These are phyloP conservation scores for Lepus timidus DNA, from an alignment of 2,113 vertebrate species.

Conservation along the genomic window DNA sequence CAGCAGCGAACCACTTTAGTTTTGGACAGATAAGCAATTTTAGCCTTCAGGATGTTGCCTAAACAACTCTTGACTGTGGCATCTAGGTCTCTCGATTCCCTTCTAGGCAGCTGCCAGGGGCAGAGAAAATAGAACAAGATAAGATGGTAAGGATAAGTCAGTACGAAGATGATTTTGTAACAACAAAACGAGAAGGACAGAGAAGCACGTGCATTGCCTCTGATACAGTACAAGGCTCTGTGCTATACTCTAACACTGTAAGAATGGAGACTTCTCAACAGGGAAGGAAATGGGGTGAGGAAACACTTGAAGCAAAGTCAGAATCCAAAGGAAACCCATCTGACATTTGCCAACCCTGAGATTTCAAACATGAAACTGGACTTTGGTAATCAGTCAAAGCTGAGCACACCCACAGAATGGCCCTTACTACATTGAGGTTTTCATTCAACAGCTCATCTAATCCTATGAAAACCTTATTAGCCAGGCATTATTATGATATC, in stretches of 20 bases:
- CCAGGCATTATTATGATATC: neutral
- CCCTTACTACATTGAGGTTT: neutral
- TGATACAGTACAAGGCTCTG: fast-evolving
- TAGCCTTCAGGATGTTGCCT: neutral
- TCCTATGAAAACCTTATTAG: neutral
- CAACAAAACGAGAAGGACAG: neutral
- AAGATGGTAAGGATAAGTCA: neutral
- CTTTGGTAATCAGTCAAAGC: neutral
- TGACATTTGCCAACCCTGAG: neutral
- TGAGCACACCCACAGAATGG: neutral
- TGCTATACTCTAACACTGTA: no score
- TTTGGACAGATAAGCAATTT: conserved; percentile 12
- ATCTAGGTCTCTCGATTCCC: neutral
- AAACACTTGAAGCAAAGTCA: neutral
- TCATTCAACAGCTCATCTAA: neutral
- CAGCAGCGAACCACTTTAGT: neutral
- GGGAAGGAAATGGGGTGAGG: neutral
- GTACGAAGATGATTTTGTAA: neutral
- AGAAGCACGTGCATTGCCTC: fast-evolving
- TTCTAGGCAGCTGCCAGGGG: neutral
- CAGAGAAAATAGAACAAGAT: neutral
- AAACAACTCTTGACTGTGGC: neutral
- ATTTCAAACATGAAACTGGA: neutral
- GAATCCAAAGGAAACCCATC: neutral
- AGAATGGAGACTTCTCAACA: neutral